Conservation (phyloP, 2,888 invertebrate species). For the Troilus luridus region DNA sequence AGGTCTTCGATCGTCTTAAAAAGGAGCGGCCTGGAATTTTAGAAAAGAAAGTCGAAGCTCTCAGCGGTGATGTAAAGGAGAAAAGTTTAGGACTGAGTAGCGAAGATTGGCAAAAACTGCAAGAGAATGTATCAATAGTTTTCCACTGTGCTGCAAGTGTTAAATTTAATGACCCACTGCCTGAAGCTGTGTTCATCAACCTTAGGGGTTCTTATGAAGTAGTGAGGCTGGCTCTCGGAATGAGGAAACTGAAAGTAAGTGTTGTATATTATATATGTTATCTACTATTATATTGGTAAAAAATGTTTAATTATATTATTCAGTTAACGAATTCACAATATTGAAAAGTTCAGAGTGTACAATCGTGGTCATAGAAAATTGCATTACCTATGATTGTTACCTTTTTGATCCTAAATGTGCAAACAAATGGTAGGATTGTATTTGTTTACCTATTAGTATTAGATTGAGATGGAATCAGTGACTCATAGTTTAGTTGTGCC, state of each 20-base stretch:
- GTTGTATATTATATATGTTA: background rate
- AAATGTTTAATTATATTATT: background rate
- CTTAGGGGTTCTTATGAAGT: conserved; percentile 74
- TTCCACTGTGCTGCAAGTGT: conserved; percentile 67
- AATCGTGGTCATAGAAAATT: no score
- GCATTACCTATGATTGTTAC: no score
- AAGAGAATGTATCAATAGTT: conserved; percentile 64
- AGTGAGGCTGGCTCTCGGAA: conserved; percentile 72
- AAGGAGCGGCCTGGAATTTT: conserved; percentile 73
- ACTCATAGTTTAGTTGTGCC: no score
- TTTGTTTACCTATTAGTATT: no score
- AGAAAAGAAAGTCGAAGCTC: conserved; percentile 75
- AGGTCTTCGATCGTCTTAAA: conserved; percentile 77
- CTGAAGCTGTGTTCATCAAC: conserved; percentile 74
- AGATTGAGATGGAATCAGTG: no score
- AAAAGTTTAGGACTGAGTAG: conserved; percentile 74
- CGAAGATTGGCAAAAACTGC: conserved; percentile 68
- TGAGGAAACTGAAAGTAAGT: conserved; percentile 68
- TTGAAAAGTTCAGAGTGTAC: no score
- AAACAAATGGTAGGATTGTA: no score
- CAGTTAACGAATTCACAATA: background rate
- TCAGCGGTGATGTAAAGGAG: conserved; percentile 76
- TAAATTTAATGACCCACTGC: conserved; percentile 66
- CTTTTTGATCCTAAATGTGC: no score
- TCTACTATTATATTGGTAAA: background rate